These are phyloP conservation scores for Acanthaster planci DNA, from an alignment of 35 echinoderm and acorn worm species.

Conservation along the genomic window DNA sequence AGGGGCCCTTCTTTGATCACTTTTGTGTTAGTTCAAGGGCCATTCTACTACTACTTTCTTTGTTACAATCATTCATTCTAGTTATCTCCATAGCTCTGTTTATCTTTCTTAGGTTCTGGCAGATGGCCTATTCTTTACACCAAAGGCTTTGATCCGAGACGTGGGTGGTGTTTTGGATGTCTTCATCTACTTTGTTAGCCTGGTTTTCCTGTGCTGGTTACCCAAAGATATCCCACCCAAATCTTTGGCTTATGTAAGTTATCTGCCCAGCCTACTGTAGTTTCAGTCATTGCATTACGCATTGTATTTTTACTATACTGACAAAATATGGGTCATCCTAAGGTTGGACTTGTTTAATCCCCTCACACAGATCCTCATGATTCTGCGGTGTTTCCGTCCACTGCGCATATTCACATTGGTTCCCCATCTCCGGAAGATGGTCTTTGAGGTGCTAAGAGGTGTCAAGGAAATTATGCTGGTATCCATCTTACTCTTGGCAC, in stretches of 20 bases:
- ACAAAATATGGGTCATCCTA: no score
- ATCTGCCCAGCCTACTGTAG: background rate
- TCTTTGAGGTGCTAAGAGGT: conserved; percentile 76
- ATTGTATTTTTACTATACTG: no score
- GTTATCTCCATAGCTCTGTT: no score
- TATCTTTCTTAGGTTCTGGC: conserved; percentile 77
- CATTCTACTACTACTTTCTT: no score
- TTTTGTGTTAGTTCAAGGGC: no score
- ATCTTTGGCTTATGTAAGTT: conserved; percentile 86
- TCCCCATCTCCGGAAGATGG: conserved; percentile 87
- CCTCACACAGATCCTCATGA: conserved; percentile 70
- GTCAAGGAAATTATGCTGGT: conserved; percentile 94
- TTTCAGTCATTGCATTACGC: no score
- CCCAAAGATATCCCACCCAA: conserved; percentile 53
- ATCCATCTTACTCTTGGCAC: conserved; percentile 75
- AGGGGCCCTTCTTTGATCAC: no score
- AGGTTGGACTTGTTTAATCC: conserved; percentile 9
- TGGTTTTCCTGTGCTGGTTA: conserved; percentile 88
- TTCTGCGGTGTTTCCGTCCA: conserved; percentile 86
- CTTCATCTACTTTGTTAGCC: conserved; percentile 87
- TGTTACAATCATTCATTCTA: no score
- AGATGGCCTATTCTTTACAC: conserved; percentile 96
- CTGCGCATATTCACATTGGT: conserved; percentile 92
- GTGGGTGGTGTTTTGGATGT: conserved; percentile 85
- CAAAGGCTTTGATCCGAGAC: conserved; percentile 94